Base-by-base conservation (phyloP, 2,888 invertebrate genomes). In the Drosophila fulvimacula region DNA sequence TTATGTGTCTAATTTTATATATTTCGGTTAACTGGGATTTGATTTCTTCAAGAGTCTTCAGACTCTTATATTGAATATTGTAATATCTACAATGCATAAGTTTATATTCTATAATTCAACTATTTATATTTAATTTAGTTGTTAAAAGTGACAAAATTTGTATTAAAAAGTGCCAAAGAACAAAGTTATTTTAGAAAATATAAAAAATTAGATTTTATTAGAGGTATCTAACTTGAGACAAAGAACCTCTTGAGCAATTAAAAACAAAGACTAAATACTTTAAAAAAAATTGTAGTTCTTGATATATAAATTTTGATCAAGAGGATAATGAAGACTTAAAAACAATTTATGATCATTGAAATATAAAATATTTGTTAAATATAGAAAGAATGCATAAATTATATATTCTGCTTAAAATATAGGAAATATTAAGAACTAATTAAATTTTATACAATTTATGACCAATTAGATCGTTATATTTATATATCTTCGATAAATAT, bases 1-100 rank as follows among this genome's bases (percentile, higher is more conserved):
- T 48, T 48, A 6, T 32, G 48, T 69, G 60, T 59, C 58, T 60
- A 60, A 30, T 21, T 41, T 3, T 59, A 52, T 48, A 32, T 59
- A 57, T 52, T 60, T 52, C n/a, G 15, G 42, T 59, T 24, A 10
- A 44, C 13, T 42, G 21, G 13, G 9, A 15, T 32, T 34, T 55
- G 17, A 5, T 59, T 39, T 44, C 15, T 13, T 24, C n/a, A n/a
- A 44, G n/a, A 9, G n/a, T n/a, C 30, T 46, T 2, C n/a, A 46
- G 24, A 27, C 27, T 5, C 2, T 27, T 24, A 2, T 10, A 10
- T 10, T n/a, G 0, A n/a, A 46, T 27, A 27, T 5, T n/a, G 2
- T n/a, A n/a, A n/a, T 27, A 46, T 27, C n/a, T 27, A 6, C 1
- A 11, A 11, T 41, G 3, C 3, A 3, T 41, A 19, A 41, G 7